Evolutionary conservation across 2,888 invertebrate species (phyloP), one percentile per base, ranked within the genome.

Genomic region (Sphecodes monilicornis): DNA sequence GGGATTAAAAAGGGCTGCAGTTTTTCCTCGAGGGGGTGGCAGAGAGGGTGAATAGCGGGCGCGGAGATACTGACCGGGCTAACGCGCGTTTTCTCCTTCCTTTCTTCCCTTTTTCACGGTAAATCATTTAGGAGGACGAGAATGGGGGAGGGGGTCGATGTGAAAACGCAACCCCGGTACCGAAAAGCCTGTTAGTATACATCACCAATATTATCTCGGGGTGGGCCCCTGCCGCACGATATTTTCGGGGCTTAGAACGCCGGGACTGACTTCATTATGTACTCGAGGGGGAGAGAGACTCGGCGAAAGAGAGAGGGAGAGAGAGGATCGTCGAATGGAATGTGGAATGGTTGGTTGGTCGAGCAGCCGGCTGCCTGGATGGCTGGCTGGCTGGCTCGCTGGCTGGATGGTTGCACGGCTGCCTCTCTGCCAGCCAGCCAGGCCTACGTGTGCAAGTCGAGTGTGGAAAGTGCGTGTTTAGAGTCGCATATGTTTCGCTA

Each of bases 201-300:
- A 93, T 93, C 93, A 93, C 91, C 91, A 93, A 93, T 93, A 93
- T 93, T 93, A 94, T 94, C 93, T 93, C 91, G 89, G 86, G 86
- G 87, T 88, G 87, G 91, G 90, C 82, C 86, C 88, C 66, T 90
- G 91, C 91, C 91, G 88, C 90, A 87, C 92, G 92, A 93, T 93
- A 93, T 94, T 93, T 93, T 93, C 90, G 87, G 91, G 91, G 93
- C 92, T 93, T 93, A 92, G 91, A 92, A 93, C 91, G 90, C 90
- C 90, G 89, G 92, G 90, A 91, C 93, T 92, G 93, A 93, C 93
- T 94, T 94, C 93, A 94, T 94, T 94, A 94, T 92, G 90, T 89
- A 85, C 84, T 87, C 60, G 10, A 29, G 87, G 77, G 50, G 69
- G 46, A 87, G 90, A 78, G 90, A 76, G 41, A 50, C 41, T 83